These are phyloP conservation scores for Amphipyra berbera DNA, from an alignment of 2,888 invertebrate species.

Conservation along the genomic window DNA sequence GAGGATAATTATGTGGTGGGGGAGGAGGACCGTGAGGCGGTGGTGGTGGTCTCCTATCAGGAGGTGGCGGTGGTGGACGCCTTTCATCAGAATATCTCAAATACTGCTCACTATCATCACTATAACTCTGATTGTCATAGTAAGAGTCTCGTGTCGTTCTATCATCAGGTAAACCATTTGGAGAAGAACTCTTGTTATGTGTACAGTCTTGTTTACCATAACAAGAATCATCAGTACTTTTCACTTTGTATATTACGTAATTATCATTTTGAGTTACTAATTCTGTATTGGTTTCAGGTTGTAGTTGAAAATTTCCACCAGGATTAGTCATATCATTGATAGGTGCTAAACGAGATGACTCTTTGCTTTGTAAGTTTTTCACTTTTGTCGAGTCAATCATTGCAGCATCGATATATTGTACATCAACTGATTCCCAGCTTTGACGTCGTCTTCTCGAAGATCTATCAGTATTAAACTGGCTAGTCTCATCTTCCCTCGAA, in stretches of 20 bases:
- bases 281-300: slow-evolving; percentile 21
- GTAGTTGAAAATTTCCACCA: not conserved
- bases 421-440: slow-evolving; percentile 18
- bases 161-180: not conserved
- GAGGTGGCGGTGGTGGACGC: slow-evolving; percentile 2
- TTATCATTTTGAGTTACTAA: slow-evolving; percentile 31
- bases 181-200: not conserved
- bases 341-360: slow-evolving; percentile 24
- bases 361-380: slow-evolving; percentile 32
- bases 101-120: slow-evolving; percentile 10
- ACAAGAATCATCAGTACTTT: not conserved
- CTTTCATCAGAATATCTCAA: slow-evolving; percentile 6
- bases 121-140: slow-evolving; percentile 21
- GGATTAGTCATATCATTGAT: slow-evolving; percentile 9
- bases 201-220: not conserved
- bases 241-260: slow-evolving; percentile 29
- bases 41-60: not conserved
- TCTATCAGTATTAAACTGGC: slow-evolving; percentile 9
- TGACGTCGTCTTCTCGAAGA: slow-evolving; percentile 35
- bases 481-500: slow-evolving; percentile 17
- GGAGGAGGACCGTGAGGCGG: not conserved
- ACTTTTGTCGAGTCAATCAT: slow-evolving; percentile 17
- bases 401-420: slow-evolving; percentile 29
- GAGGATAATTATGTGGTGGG: not conserved
- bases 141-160: not conserved